phyloP scores from a whole-genome alignment of 2,113 vertebrate genomes.

The Isichthys henryi region DNA sequence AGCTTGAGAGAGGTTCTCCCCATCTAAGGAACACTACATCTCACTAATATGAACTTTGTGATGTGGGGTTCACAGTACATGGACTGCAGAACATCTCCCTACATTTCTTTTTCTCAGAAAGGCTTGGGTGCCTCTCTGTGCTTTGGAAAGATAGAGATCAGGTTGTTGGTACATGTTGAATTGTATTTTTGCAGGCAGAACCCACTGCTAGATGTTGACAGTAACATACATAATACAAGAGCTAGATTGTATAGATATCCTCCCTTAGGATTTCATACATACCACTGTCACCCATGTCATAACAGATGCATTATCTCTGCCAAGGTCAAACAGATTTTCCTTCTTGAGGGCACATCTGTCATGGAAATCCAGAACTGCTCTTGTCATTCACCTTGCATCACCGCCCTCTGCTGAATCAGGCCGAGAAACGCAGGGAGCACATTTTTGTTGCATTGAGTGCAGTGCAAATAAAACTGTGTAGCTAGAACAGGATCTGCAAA shows the following conservation, averaged over 20 bases:
- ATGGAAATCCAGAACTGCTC: background rate
- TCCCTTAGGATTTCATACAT: background rate
- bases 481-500: background rate
- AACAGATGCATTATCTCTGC: conserved; percentile 10
- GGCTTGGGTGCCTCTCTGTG: background rate
- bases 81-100: background rate
- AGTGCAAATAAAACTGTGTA: background rate
- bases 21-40: background rate
- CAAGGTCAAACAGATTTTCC: background rate
- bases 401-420: background rate
- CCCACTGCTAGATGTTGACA: background rate
- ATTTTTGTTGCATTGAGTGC: background rate
- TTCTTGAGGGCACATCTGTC: background rate
- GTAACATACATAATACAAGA: background rate
- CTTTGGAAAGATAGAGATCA: background rate
- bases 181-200: background rate
- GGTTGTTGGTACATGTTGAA: background rate
- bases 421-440: background rate
- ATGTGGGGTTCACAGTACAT: background rate
- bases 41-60: background rate
- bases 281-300: conserved; percentile 7
- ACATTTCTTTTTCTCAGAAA: background rate
- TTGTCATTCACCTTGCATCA: background rate
- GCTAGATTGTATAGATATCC: background rate
- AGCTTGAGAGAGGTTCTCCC: background rate